phyloP scores from a whole-genome alignment of 1,140 invertebrate genomes.

The Hylyphantes graminicola region DNA sequence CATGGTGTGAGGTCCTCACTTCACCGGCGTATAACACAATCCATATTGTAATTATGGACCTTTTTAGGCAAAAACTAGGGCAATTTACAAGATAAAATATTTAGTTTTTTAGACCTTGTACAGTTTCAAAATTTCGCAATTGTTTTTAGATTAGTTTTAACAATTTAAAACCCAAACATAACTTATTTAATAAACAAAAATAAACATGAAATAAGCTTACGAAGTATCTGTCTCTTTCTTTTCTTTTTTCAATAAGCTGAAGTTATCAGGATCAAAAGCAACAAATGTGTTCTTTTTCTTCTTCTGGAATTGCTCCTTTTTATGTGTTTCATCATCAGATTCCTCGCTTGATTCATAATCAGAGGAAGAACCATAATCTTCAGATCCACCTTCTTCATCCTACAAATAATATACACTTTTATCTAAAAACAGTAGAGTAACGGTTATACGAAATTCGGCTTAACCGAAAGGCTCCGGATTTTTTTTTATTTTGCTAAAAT shows the following conservation, averaged over 20 bases:
- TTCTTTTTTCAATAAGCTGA: conserved; percentile 22
- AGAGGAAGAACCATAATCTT: not conserved
- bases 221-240: conserved; percentile 28
- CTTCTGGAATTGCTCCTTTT: not conserved
- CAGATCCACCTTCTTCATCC: not conserved
- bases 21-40: no score
- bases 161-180: not conserved
- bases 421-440: not conserved
- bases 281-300: not conserved
- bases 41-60: no score
- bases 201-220: conserved; percentile 17
- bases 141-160: no score
- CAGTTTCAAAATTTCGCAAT: no score
- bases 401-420: not conserved
- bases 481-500: not conserved
- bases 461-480: no score
- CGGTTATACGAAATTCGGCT: not conserved
- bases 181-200: not conserved
- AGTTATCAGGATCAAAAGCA: conserved; percentile 39
- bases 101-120: no score
- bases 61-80: no score
- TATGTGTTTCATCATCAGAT: conserved; percentile 11
- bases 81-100: no score
- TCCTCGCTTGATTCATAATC: conserved; percentile 18
- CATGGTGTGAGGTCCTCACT: no score